These are phyloP conservation scores for Leptinotarsa haldemani DNA, from an alignment of 2,888 invertebrate genomes.

Conservation along the genomic window DNA sequence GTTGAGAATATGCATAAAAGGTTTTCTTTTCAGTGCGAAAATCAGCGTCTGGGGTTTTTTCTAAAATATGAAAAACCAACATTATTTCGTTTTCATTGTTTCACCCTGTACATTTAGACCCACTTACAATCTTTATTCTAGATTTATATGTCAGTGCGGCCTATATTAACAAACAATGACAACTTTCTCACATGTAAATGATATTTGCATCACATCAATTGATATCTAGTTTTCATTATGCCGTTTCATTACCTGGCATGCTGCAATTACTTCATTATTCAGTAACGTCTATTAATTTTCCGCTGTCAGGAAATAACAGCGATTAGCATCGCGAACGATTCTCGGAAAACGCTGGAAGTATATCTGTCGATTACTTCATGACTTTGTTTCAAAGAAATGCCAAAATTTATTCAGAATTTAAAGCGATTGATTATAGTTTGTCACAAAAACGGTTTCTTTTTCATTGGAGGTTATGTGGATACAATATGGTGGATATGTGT, in stretches of 20 bases:
- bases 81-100: no score
- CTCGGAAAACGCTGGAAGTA: not conserved
- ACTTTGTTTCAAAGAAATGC: not conserved
- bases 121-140: no score
- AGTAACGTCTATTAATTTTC: not conserved
- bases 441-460: no score
- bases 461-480: no score
- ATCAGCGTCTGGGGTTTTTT: no score
- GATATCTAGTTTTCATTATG: not conserved
- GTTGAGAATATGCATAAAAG: no score
- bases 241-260: not conserved
- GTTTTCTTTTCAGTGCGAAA: no score
- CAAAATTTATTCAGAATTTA: not conserved
- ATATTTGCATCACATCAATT: not conserved
- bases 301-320: constrained; percentile 15
- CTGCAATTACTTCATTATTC: constrained; percentile 16
- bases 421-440: not conserved
- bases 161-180: not conserved
- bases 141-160: no score
- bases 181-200: not conserved
- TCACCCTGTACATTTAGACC: no score
- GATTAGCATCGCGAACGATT: not conserved
- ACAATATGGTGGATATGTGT: no score
- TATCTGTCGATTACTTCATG: constrained; percentile 5
- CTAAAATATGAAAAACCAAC: no score